Conservation (phyloP, 2,888 invertebrate species). For the Tipula confusa region DNA sequence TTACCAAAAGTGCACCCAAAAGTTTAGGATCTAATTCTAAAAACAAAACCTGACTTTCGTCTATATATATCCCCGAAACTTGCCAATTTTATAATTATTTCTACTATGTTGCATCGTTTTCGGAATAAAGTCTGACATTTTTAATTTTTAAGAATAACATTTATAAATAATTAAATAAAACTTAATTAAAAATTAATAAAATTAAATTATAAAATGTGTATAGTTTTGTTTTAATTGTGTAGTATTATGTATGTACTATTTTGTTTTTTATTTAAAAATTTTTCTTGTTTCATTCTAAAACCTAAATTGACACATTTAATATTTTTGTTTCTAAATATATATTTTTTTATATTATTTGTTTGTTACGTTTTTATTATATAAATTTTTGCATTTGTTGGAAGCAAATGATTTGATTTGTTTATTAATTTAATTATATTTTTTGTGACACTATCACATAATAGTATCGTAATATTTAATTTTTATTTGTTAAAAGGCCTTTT, state of each 20-base stretch:
- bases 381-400: background rate
- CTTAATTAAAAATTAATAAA: background rate
- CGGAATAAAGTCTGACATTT: too few species aligned
- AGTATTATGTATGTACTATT: background rate
- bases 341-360: background rate
- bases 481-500: background rate
- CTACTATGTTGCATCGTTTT: too few species aligned
- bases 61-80: too few species aligned
- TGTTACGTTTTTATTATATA: background rate
- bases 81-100: too few species aligned
- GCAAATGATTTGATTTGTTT: background rate
- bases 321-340: conserved; percentile 20
- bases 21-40: too few species aligned
- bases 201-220: background rate
- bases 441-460: background rate
- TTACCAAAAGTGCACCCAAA: too few species aligned
- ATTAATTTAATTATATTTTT: background rate
- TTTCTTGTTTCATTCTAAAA: conserved; percentile 33
- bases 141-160: too few species aligned
- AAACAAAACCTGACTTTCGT: too few species aligned
- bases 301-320: conserved; percentile 34
- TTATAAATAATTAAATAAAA: background rate
- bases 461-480: background rate
- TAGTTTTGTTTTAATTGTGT: background rate
- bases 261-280: background rate